Evolutionary conservation across 2,113 vertebrate species (phyloP).

Genomic region (Otolemur garnettii): DNA sequence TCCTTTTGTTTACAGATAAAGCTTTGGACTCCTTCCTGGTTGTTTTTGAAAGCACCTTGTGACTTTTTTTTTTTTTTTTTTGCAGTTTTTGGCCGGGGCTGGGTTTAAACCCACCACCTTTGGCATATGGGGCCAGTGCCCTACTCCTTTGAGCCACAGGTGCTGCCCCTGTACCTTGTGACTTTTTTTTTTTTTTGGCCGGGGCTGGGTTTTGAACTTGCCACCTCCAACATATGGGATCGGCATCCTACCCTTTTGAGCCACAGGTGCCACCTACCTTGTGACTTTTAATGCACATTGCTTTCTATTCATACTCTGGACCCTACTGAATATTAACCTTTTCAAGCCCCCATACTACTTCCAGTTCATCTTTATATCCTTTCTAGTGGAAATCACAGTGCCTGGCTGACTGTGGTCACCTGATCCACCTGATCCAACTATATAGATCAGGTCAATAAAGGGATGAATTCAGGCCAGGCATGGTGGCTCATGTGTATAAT

Average conservation of each 20-base stretch:
- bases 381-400: not conserved
- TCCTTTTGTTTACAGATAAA: rapidly evolving
- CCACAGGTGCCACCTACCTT: no score
- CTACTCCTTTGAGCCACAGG: no score
- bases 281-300: not conserved
- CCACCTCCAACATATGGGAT: no score
- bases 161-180: not conserved
- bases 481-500: no score
- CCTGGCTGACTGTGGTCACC: not conserved
- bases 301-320: not conserved
- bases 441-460: not conserved
- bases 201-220: no score
- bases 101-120: no score
- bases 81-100: no score
- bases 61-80: not conserved
- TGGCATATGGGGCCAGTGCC: no score
- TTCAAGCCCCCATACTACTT: constrained; percentile 17
- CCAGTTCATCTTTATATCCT: not conserved
- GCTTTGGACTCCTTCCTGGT: not conserved
- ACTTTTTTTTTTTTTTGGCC: no score
- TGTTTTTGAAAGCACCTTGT: constrained; percentile 11
- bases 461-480: not conserved
- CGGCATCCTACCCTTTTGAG: no score
- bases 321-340: not conserved
- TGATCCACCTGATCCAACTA: no score